A percentile compares a stretch with the other conserved stretches of the same genome.
Evolutionary conservation across 2,797 vertebrate genomes (phyloP).

Genomic region (Perdix hodgsoniae): DNA sequence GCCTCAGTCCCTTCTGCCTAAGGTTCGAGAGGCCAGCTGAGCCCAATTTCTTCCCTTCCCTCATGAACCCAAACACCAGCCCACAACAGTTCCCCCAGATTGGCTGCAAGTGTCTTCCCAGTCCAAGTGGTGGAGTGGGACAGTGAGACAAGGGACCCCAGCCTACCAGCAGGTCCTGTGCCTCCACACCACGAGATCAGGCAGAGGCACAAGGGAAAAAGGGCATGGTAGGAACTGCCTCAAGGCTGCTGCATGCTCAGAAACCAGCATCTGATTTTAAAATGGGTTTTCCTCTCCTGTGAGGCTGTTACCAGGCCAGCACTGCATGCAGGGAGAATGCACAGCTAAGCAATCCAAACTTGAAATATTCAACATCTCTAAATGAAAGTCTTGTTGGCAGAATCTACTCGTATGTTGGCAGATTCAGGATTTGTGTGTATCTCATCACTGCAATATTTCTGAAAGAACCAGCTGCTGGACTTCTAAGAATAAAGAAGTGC

Average conservation of each 20-base stretch:
- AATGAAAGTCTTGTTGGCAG: background rate
- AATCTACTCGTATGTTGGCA: accelerated
- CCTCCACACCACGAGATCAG: background rate
- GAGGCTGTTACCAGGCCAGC: background rate
- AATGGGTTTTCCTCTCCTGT: background rate
- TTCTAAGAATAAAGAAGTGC: background rate
- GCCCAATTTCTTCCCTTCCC: background rate
- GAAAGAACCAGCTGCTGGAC: slow-evolving; percentile 14
- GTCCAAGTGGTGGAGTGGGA: background rate
- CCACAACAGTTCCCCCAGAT: background rate
- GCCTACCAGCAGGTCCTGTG: background rate
- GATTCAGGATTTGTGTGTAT: background rate
- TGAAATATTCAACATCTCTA: accelerated
- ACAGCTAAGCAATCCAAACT: accelerated
- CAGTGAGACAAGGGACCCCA: background rate
- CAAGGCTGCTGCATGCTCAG: background rate
- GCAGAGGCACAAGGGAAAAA: background rate
- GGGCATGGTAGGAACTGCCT: background rate
- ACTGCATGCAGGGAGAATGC: background rate
- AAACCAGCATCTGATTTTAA: accelerated
- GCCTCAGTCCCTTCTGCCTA: background rate
- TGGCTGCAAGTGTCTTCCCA: background rate
- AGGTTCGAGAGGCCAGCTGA: background rate
- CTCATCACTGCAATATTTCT: background rate
- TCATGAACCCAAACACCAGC: too few species aligned